Base-by-base conservation (phyloP, 1,140 invertebrate genomes). In the Apis dorsata region DNA sequence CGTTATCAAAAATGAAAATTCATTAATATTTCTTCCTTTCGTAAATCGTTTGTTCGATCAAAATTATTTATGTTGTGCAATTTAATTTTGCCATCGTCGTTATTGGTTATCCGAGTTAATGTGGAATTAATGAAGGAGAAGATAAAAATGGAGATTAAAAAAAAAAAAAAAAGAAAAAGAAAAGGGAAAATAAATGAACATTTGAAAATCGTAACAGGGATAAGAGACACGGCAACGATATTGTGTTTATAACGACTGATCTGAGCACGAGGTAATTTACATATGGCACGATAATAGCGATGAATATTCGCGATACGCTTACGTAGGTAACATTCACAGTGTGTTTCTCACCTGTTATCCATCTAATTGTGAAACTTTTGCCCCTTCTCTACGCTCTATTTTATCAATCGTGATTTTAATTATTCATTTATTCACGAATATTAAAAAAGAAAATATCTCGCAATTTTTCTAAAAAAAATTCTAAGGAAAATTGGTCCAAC, bases 331-430 rank as follows among this genome's bases (percentile, higher is more conserved):
- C 13, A 66, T 78, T 78, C 12, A 59, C 24, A 34, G 9, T 15
- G 75, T n/a, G 10, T n/a, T 71, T 71, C 66, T 62, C 66, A 8
- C 44, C 11, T 51, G 15, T 49, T 71, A 51, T 68, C 13, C 28
- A 12, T 13, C 11, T 63, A 49, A 9, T 28, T 17, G n/a, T 0
- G n/a, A 62, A 60, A 76, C 66, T 75, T 55, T 44, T 28, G 44
- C 17, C 12, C 72, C 10, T 44, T 17, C 13, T 1, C 7, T 17
- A 10, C 19, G 44, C 19, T 5, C 19, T 21, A 15, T 70, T 51
- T 8, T 24, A 19, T 9, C n/a, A 19, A 51, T 83, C 59, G 53
- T 1, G 21, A 72, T 63, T 77, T 53, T 13, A 75, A 75, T 74
- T 60, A 24, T 34, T 49, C 44, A 0, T 1, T 65, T 65, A 65